Evolutionary conservation across 2,888 invertebrate species (phyloP).

Genomic region (Napeogenes sylphis): DNA sequence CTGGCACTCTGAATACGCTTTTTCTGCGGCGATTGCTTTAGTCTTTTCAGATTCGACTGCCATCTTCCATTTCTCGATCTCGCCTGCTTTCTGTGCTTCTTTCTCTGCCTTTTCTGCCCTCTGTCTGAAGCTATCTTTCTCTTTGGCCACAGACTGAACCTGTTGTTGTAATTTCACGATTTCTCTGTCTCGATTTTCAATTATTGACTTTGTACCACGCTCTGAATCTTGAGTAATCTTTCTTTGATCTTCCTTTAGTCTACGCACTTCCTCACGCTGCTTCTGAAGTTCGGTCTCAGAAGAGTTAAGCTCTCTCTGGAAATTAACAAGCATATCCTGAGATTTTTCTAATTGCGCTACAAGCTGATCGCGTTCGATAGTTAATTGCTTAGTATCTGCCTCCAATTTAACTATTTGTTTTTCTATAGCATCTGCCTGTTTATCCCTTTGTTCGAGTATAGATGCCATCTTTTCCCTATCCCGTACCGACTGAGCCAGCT

Average conservation of each 20-base stretch:
- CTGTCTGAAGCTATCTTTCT: slow-evolving; percentile 80
- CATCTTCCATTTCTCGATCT: slow-evolving; percentile 89
- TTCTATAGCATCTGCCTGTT: slow-evolving; percentile 88
- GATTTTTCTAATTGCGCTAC: slow-evolving; percentile 94
- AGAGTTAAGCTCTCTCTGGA: slow-evolving; percentile 92
- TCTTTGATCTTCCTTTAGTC: slow-evolving; percentile 84
- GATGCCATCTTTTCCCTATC: slow-evolving; percentile 88
- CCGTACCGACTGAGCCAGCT: slow-evolving; percentile 82
- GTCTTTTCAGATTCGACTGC: slow-evolving; percentile 87
- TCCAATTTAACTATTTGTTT: slow-evolving; percentile 91
- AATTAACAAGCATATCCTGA: slow-evolving; percentile 94
- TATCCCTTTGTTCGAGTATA: slow-evolving; percentile 86
- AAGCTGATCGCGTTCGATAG: slow-evolving; percentile 90
- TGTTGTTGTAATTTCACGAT: slow-evolving; percentile 84
- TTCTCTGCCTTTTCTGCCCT: slow-evolving; percentile 86
- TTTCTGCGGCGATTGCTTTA: slow-evolving; percentile 87
- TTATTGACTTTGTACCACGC: slow-evolving; percentile 82
- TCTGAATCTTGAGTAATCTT: slow-evolving; percentile 84
- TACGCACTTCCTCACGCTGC: slow-evolving; percentile 86
- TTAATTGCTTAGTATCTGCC: slow-evolving; percentile 89
- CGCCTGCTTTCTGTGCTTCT: slow-evolving; percentile 85
- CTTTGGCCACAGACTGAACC: slow-evolving; percentile 80
- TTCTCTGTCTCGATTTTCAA: slow-evolving; percentile 84
- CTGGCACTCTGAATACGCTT: slow-evolving; percentile 86
- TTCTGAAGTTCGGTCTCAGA: slow-evolving; percentile 89